Percentiles rank a stretch among this genome's conserved stretches.
phyloP scores from a whole-genome alignment of 2,113 vertebrate species.

The Meriones unguiculatus region DNA sequence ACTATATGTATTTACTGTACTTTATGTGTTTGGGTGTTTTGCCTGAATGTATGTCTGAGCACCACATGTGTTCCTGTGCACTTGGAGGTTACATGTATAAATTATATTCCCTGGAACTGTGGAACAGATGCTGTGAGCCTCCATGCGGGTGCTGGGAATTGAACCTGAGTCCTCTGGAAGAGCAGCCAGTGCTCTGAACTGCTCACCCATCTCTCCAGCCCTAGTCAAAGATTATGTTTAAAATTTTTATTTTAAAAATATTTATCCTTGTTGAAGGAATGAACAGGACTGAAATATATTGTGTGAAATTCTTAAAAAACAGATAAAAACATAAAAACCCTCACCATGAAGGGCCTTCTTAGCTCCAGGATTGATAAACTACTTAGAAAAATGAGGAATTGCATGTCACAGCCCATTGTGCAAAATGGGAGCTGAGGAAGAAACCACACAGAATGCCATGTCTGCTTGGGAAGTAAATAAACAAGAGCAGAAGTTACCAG shows the following conservation, averaged over 20 bases:
- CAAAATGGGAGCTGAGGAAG: not conserved
- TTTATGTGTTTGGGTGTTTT: not conserved
- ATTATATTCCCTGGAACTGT: not conserved
- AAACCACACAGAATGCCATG: not conserved
- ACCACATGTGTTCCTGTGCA: not conserved
- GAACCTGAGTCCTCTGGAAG: not conserved
- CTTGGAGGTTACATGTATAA: not conserved
- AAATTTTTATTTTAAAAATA: not conserved
- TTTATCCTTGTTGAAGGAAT: not conserved
- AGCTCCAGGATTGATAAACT: not conserved
- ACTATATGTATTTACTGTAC: not conserved
- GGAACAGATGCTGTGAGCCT: not conserved
- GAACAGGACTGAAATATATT: not conserved
- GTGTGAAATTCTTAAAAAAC: not conserved
- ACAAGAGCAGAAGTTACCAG: not conserved
- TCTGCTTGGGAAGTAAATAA: not conserved
- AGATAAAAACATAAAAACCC: not conserved
- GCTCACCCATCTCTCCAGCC: not conserved
- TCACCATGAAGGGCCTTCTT: not conserved
- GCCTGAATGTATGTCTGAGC: not conserved
- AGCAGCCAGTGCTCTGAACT: not conserved
- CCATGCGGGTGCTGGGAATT: not conserved
- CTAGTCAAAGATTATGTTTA: no score
- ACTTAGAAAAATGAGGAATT: not conserved
- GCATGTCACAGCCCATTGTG: not conserved